Evolutionary conservation across 2,888 invertebrate species (phyloP).

Genomic region (Fragum fragum): DNA sequence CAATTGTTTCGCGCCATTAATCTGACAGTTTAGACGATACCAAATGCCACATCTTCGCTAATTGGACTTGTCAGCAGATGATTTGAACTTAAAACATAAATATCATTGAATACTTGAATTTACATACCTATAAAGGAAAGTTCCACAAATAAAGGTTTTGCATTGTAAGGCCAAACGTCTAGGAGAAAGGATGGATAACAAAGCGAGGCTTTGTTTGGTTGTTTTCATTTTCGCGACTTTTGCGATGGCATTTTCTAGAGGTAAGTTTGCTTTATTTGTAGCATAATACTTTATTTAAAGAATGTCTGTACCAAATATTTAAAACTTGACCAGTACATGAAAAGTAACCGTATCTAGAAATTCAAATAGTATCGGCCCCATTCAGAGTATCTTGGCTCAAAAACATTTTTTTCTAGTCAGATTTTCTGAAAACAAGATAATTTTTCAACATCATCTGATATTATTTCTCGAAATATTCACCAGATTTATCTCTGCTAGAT

Average conservation of each 20-base stretch:
- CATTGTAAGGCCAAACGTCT: not conserved
- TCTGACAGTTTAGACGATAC: conserved; percentile 21
- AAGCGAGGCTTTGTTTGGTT: conserved; percentile 1
- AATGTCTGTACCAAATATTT: no score
- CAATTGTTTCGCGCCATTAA: conserved; percentile 22
- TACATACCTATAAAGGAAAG: not conserved
- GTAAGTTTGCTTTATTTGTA: not conserved
- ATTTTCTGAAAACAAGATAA: no score
- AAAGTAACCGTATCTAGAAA: no score
- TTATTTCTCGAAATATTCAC: no score
- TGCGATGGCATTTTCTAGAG: not conserved
- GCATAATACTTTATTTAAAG: no score
- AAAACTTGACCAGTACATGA: no score
- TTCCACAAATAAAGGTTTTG: not conserved
- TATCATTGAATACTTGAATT: not conserved
- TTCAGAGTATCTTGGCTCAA: no score
- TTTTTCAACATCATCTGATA: no score
- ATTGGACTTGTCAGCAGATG: not conserved
- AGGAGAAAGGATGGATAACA: conserved; percentile 4
- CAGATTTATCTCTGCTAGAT: no score
- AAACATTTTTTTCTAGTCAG: no score
- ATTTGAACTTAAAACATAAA: conserved; percentile 2
- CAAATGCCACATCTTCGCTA: not conserved
- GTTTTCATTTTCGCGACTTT: conserved; percentile 3
- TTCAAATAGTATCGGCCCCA: no score